Base-by-base conservation (phyloP, 1,140 invertebrate species). In the Calephelis virginiensis region DNA sequence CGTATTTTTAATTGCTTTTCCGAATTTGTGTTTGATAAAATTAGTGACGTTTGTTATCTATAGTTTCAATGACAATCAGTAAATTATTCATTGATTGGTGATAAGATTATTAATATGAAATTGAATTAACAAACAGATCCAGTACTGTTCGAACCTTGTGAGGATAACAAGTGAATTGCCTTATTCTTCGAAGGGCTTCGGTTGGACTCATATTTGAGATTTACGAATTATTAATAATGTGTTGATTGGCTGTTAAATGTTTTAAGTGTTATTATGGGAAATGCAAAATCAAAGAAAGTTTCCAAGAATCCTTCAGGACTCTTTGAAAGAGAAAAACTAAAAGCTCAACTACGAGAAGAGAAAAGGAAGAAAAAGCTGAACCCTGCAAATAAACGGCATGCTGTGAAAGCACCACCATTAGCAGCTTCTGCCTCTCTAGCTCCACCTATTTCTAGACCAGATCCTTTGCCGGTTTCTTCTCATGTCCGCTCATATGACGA, bases 401-500 rank as follows among this genome's bases (percentile, higher is more conserved):
- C 70, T 11, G 73, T 76, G 43, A 81, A 83, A 64, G 77, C 82
- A 12, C 64, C 72, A 8, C 74, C 78, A n/a, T 43, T 86, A 61
- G 49, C 63, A 61, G 69, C 76, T 43, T 65, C 73, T 6, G 64
- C 68, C 5, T 66, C 17, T 12, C 45, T 73, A 45, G 64, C 65
- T 47, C 66, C 63, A n/a, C 72, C 61, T 9, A 17, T 61, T 8
- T 67, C 72, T n/a, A 69, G 60, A 13, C 38, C 67, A 0, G 66
- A 53, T 28, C 75, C 78, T 11, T 11, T 72, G 8, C 72, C 77
- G 28, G 49, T 77, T 40, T 75, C 82, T 2, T 73, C 86, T 12
- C 79, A 83, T 12, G 66, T 80, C 1, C 79, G 82, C 28, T 83
- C 85, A 37, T 92, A 92, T 67, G 92, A 93, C 69, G 83, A 91